Percentiles rank a stretch among this genome's conserved stretches.
Evolutionary conservation across 2,797 vertebrate species (phyloP).

Genomic region (Pangasius mekongensis): DNA sequence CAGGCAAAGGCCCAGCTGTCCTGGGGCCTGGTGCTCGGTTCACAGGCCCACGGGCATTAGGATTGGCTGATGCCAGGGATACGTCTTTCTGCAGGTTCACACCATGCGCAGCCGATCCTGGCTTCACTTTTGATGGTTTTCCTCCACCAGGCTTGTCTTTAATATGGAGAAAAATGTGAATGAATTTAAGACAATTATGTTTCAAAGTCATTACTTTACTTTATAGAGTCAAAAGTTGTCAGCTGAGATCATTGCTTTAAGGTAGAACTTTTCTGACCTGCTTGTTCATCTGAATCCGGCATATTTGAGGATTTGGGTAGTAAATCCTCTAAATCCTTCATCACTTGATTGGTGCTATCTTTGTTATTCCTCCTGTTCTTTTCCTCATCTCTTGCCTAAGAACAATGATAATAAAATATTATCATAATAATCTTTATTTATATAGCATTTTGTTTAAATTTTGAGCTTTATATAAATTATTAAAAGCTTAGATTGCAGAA

Average conservation of each 20-base stretch:
- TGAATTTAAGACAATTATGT: background rate
- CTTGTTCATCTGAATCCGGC: constrained; percentile 29
- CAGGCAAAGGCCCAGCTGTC: constrained; percentile 56
- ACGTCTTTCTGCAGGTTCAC: constrained; percentile 70
- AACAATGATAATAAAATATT: background rate
- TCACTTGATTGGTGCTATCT: constrained; percentile 79
- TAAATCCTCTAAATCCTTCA: constrained; percentile 85
- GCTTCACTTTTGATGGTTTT: constrained; percentile 69
- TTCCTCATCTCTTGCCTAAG: constrained; percentile 89
- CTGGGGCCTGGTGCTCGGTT: constrained; percentile 64
- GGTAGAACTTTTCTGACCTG: constrained; percentile 43
- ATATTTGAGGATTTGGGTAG: constrained; percentile 70
- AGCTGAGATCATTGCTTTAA: background rate
- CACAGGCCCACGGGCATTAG: constrained; percentile 63
- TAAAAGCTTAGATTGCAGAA: background rate
- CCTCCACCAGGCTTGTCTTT: constrained; percentile 65
- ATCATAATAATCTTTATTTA: background rate
- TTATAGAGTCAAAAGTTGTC: background rate
- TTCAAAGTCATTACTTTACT: background rate
- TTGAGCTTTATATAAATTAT: background rate
- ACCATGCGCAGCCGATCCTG: constrained; percentile 63
- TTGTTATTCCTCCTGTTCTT: constrained; percentile 92
- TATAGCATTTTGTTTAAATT: background rate
- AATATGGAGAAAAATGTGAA: constrained; percentile 33
- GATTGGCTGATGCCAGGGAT: constrained; percentile 64